Conservation (phyloP, 2,113 vertebrate species). For the Gulo gulo region DNA sequence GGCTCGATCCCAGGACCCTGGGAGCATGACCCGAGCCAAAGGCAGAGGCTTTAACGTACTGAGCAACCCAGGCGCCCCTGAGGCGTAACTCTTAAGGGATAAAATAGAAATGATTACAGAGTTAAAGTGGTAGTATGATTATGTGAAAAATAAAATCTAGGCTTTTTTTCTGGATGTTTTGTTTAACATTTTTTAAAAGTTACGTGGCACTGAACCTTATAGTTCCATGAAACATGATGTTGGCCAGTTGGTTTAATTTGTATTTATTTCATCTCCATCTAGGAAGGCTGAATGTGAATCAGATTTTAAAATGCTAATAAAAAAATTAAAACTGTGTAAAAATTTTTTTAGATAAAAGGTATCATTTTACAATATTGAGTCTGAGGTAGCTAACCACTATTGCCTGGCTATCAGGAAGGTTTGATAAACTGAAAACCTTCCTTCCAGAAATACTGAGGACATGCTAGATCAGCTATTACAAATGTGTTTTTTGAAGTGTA, state of each 20-base stretch:
- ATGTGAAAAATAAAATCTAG: neutral
- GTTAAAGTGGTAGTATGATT: neutral
- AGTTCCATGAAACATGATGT: neutral
- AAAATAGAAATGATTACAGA: neutral
- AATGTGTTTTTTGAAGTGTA: neutral
- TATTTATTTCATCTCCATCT: neutral
- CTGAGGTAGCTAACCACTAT: neutral
- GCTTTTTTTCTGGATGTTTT: neutral
- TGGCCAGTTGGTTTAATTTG: neutral
- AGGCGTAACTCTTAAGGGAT: neutral
- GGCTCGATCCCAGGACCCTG: too few species aligned
- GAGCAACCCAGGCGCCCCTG: too few species aligned
- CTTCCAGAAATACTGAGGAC: neutral
- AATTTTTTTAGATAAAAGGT: neutral
- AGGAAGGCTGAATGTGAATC: neutral
- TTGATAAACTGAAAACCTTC: neutral
- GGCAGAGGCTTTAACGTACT: too few species aligned
- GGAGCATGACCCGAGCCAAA: too few species aligned
- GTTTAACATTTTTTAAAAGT: neutral
- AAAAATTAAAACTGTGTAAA: neutral
- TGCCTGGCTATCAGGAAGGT: neutral
- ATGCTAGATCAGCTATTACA: neutral
- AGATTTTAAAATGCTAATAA: conserved; percentile 12
- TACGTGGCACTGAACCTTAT: neutral
- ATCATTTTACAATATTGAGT: neutral